These are phyloP conservation scores for Heliconius erato DNA, from an alignment of 2,888 invertebrate genomes.

Conservation along the genomic window DNA sequence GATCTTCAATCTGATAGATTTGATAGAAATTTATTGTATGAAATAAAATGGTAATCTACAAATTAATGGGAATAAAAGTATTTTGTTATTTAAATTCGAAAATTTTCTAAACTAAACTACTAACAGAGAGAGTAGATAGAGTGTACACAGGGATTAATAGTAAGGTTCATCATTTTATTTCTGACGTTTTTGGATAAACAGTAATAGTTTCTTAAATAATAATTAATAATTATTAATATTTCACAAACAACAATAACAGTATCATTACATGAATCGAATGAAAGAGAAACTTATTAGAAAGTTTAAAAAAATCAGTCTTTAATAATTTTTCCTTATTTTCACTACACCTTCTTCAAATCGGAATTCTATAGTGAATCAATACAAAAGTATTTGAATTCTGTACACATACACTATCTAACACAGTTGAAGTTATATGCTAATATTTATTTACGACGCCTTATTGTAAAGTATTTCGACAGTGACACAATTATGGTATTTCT, in stretches of 20 bases:
- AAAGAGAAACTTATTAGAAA: conserved; percentile 8
- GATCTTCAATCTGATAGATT: conserved; percentile 20
- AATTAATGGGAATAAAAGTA: neutral
- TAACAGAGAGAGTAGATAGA: no score
- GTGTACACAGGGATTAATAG: no score
- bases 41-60: neutral
- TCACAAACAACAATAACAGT: no score
- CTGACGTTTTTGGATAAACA: no score
- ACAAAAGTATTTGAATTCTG: conserved; percentile 6
- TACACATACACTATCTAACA: conserved; percentile 28
- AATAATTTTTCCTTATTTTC: conserved; percentile 13
- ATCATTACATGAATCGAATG: no score
- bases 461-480: conserved; percentile 27
- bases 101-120: neutral
- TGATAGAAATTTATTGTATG: neutral
- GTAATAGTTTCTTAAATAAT: no score
- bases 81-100: neutral
- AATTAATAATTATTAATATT: no score
- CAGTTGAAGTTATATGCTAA: conserved; percentile 36
- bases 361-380: conserved; percentile 18
- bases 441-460: conserved; percentile 36
- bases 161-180: no score
- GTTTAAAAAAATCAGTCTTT: neutral
- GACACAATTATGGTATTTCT: neutral
- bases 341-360: conserved; percentile 2